These are phyloP conservation scores for Gastracanthus pulcherrimus DNA, from an alignment of 2,888 invertebrate species.

Conservation along the genomic window DNA sequence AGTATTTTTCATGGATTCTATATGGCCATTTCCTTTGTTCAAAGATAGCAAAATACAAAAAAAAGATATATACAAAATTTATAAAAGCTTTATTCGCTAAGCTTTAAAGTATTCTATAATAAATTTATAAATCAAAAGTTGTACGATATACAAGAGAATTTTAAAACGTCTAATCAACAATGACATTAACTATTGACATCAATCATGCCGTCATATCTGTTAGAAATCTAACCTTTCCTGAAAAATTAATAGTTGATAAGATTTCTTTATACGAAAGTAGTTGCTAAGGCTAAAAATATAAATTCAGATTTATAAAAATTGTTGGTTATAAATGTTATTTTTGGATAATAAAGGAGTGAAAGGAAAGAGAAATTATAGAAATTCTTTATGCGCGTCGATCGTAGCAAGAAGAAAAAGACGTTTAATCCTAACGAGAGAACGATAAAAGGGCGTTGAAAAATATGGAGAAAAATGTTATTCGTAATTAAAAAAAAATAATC, in stretches of 20 bases:
- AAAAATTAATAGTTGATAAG: slow-evolving; percentile 16
- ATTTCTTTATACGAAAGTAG: slow-evolving; percentile 32
- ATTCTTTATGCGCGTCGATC: slow-evolving; percentile 50
- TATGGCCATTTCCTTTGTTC: slow-evolving; percentile 16
- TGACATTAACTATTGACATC: background rate
- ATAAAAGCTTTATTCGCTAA: slow-evolving; percentile 29
- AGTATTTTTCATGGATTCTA: slow-evolving; percentile 34
- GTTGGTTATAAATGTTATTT: slow-evolving; percentile 46
- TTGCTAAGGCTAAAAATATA: slow-evolving; percentile 19
- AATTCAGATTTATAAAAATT: slow-evolving; percentile 43
- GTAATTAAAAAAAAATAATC: slow-evolving; percentile 2
- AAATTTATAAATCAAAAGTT: slow-evolving; percentile 41
- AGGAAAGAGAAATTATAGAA: slow-evolving; percentile 15
- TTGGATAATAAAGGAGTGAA: slow-evolving; percentile 21
- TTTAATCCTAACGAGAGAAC: slow-evolving; percentile 4
- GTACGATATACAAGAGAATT: background rate
- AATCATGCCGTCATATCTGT: slow-evolving; percentile 1
- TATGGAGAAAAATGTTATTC: slow-evolving; percentile 5
- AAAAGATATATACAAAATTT: slow-evolving; percentile 16
- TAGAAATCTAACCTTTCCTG: background rate
- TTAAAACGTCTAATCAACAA: background rate
- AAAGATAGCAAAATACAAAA: background rate
- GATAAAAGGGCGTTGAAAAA: slow-evolving; percentile 5
- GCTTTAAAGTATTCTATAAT: slow-evolving; percentile 25
- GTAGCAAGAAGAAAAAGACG: slow-evolving; percentile 35